Evolutionary conservation across 2,888 invertebrate genomes (phyloP).

Genomic region (Caenorhabditis becei): DNA sequence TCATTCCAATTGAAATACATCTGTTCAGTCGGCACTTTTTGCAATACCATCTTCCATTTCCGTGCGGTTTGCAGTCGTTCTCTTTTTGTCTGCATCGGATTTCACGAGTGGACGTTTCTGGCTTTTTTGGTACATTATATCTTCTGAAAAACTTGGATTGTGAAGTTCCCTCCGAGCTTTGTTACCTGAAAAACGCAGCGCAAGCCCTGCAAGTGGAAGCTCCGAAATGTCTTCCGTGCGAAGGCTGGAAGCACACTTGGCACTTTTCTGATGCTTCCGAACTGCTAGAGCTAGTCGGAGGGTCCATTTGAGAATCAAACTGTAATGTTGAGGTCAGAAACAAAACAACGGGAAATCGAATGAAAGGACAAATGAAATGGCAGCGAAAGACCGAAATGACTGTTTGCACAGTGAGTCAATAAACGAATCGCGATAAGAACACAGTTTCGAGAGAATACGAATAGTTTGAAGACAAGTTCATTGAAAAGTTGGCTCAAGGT

Average conservation of each 20-base stretch:
- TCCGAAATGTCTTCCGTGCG: slow-evolving; percentile 51
- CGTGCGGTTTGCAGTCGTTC: slow-evolving; percentile 14
- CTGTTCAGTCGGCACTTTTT: slow-evolving; percentile 26
- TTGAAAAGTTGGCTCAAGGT: too few species aligned
- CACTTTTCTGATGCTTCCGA: slow-evolving; percentile 7
- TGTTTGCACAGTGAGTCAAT: too few species aligned
- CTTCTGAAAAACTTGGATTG: slow-evolving; percentile 24
- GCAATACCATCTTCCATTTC: slow-evolving; percentile 28
- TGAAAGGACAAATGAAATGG: too few species aligned
- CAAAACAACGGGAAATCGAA: too few species aligned
- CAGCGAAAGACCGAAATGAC: too few species aligned
- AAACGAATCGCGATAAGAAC: too few species aligned
- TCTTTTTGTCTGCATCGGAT: slow-evolving; percentile 15
- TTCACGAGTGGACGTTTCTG: background rate
- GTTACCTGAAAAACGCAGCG: slow-evolving; percentile 32
- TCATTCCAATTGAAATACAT: slow-evolving; percentile 31
- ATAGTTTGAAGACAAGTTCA: too few species aligned
- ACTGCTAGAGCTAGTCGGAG: too few species aligned
- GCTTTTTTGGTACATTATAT: background rate
- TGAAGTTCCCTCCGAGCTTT: background rate
- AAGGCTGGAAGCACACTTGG: slow-evolving; percentile 26
- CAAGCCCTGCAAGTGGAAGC: slow-evolving; percentile 34
- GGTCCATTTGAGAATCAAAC: too few species aligned
- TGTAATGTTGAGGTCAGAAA: too few species aligned
- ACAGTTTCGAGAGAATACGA: too few species aligned